phyloP scores from a whole-genome alignment of 2,888 invertebrate genomes.

The Eumerus sabulonum region DNA sequence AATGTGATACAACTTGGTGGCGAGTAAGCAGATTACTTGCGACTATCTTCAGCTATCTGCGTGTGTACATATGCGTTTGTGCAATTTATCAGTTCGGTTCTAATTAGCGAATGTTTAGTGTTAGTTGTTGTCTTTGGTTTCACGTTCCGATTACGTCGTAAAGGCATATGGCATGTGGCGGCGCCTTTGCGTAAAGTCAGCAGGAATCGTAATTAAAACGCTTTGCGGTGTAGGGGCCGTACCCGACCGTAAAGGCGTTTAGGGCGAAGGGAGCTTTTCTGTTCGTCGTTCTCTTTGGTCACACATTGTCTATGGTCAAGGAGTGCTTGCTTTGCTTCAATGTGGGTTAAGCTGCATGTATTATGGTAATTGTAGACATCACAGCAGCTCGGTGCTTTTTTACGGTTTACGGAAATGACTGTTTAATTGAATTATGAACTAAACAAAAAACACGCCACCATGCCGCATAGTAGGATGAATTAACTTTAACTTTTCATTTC shows the following conservation, averaged over 20 bases:
- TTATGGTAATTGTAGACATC: slow-evolving; percentile 33
- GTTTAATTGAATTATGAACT: slow-evolving; percentile 39
- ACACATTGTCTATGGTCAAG: slow-evolving; percentile 10
- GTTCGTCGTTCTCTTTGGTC: not conserved
- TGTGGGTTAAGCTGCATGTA: slow-evolving; percentile 1
- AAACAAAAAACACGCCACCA: slow-evolving; percentile 22
- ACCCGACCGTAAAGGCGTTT: slow-evolving; percentile 11
- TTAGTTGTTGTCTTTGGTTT: slow-evolving; percentile 47
- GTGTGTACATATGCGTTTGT: not conserved
- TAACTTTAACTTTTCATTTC: slow-evolving; percentile 13
- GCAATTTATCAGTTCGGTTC: slow-evolving; percentile 21
- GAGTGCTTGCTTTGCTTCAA: not conserved
- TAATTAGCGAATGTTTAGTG: slow-evolving; percentile 55
- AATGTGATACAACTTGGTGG: slow-evolving; percentile 41
- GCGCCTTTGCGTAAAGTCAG: slow-evolving; percentile 29
- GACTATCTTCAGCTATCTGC: not conserved
- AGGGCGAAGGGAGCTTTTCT: not conserved
- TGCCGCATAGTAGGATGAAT: slow-evolving; percentile 20
- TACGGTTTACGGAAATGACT: slow-evolving; percentile 34
- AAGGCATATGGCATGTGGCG: slow-evolving; percentile 19
- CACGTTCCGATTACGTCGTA: slow-evolving; percentile 36
- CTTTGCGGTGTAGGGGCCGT: slow-evolving; percentile 42
- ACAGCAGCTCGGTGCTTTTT: slow-evolving; percentile 24
- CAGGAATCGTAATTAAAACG: slow-evolving; percentile 53
- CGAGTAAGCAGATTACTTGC: not conserved